Base-by-base conservation (phyloP, 2,888 invertebrate genomes). In the Pristionchus mayeri region DNA sequence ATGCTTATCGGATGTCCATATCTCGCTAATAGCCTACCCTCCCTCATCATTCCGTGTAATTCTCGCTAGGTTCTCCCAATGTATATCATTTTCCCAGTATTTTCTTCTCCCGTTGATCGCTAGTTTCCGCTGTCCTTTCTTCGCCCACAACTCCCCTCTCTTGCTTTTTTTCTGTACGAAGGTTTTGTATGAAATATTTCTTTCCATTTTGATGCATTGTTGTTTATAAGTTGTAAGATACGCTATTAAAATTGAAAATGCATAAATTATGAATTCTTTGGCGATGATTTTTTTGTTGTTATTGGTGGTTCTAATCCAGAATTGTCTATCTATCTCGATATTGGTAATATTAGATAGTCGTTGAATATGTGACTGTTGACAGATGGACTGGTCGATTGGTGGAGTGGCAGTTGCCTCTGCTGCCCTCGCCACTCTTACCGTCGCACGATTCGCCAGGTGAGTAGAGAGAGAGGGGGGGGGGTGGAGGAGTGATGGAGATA, bases 191-290 rank as follows among this genome's bases (percentile, higher is more conserved):
- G 24, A 63, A 30, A 34, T 30, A 30, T 9, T 63, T 34, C 18
- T 67, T 40, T 67, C 37, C 67, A 40, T 24, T 67, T 67, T 67
- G 67, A 67, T 67, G 67, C 40, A 67, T 67, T 67, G 37, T 37
- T 67, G 67, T 67, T 67, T 37, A 67, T 67, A 67, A 37, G 16
- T 67, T 67, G 67, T 67, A 67, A 67, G 37, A 67, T 67, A 67
- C 67, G 67, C 37, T 67, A 37, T 67, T 18, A 67, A 67, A 11
- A 67, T 67, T 37, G 7, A 16, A 67, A n/a, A 21, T 67, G 67
- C 67, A 67, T 67, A 37, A 67, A 67, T 34, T 67, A 67, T 67
- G 34, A 67, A 34, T 6, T 40, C 21, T 4, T 13, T 4, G 16
- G 18, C 4, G 37, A 21, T 16, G 16, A n/a, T 34, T 63, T 18